These are phyloP conservation scores for Tapirus indicus DNA, from an alignment of 2,797 vertebrate genomes.

Conservation along the genomic window DNA sequence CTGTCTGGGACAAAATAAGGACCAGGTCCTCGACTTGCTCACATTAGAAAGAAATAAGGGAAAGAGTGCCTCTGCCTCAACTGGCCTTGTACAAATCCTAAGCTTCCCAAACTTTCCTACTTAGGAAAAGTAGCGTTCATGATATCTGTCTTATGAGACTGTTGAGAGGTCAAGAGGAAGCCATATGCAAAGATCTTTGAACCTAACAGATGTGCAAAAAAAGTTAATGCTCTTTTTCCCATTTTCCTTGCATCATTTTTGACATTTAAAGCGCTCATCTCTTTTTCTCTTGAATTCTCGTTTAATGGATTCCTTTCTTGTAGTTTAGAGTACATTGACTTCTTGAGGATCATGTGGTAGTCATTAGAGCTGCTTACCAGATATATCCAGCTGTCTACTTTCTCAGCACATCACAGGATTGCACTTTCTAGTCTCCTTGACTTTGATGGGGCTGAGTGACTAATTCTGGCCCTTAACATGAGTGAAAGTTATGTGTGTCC, in stretches of 20 bases:
- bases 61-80: background rate
- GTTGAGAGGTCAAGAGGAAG: background rate
- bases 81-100: background rate
- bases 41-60: background rate
- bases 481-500: background rate
- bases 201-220: conserved; percentile 15
- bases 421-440: background rate
- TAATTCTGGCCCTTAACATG: background rate
- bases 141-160: background rate
- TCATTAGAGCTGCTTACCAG: background rate
- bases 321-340: background rate
- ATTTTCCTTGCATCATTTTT: background rate
- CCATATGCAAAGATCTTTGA: conserved; percentile 31
- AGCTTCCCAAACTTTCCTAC: background rate
- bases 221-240: background rate
- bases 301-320: conserved; percentile 4
- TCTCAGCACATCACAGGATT: accelerated
- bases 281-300: background rate
- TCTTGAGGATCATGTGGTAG: background rate
- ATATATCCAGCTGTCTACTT: background rate
- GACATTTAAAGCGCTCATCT: background rate
- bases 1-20: background rate
- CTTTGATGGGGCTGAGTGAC: background rate
- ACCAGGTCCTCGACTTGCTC: background rate
- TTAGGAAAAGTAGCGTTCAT: background rate